Conservation (phyloP, 2,888 invertebrate genomes). For the Meiosimyza platycephala region DNA sequence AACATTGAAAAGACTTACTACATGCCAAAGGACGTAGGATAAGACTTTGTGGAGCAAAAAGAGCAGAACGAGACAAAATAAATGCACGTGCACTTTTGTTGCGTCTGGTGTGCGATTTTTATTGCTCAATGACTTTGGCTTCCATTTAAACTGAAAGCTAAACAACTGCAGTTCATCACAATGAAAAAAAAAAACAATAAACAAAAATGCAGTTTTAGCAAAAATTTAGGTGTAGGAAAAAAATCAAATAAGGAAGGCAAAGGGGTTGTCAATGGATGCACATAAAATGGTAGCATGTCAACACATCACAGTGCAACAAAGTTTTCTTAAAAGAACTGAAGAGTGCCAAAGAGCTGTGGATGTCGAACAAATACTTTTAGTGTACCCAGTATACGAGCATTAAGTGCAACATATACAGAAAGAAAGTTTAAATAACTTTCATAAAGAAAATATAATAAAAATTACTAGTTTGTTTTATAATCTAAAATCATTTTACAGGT, state of each 20-base stretch:
- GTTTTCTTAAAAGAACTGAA: neutral
- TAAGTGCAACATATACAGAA: neutral
- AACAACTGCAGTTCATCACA: neutral
- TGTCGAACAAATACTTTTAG: neutral
- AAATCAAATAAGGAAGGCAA: neutral
- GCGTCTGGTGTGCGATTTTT: neutral
- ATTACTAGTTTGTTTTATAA: no score
- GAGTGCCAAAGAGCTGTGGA: neutral
- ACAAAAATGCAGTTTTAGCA: neutral
- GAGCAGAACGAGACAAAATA: neutral
- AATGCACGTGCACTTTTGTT: neutral
- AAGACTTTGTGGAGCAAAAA: no score
- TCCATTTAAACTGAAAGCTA: neutral
- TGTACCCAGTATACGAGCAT: no score
- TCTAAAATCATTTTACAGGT: no score
- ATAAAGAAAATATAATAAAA: neutral
- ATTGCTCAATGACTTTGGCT: constrained; percentile 9
- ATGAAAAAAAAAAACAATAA: neutral
- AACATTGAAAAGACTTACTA: no score
- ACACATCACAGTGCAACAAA: no score
- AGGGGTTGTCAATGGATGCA: neutral
- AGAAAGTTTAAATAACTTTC: neutral
- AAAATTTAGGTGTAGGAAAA: neutral
- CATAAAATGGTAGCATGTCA: constrained; percentile 14
- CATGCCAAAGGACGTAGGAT: no score